Base-by-base conservation (phyloP, 2,888 invertebrate species). In the Limenitis camilla region DNA sequence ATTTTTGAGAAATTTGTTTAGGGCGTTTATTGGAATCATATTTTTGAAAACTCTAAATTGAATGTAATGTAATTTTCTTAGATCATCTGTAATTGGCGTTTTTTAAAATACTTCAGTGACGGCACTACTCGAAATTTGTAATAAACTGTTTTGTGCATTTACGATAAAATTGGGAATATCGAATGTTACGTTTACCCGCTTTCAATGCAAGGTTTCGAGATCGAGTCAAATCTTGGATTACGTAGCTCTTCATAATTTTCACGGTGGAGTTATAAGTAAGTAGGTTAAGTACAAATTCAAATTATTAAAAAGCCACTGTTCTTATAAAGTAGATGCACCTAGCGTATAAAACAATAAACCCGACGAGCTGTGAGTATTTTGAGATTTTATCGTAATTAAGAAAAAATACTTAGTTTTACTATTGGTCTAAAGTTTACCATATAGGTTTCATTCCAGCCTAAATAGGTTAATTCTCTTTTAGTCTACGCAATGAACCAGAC, bases 291-390 rank as follows among this genome's bases (percentile, higher is more conserved):
- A 85, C 82, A 85, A 86, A 83, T 86, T 87, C 81, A 84, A 85
- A 79, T 82, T 83, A 86, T 81, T 80, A 82, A 81, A 78, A 77
- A 69, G 78, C 85, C 87, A 87, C 87, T 87, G 85, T 87, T 87
- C 86, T 86, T 80, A 83, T 84, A 85, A 82, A 72, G 87, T 87
- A 87, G 87, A 71, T 86, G 86, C 87, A 87, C 87, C 80, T 87
- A 87, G 86, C 78, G 79, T 82, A 76, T 76, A 79, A 80, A 79
- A 84, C 81, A 85, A 86, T 86, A 85, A 86, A 85, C 79, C 86
- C 81, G 84, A 87, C 72, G 87, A 87, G 86, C 87, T 87, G 87
- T 87, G 87, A 87, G 79, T 79, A 84, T 85, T 87, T 84, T 85
- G 87, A 87, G 86, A 86, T 87, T 86, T 87, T 86, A 87, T 85